phyloP scores from a whole-genome alignment of 2,113 vertebrate species.

The Chascanopsetta lugubris region DNA sequence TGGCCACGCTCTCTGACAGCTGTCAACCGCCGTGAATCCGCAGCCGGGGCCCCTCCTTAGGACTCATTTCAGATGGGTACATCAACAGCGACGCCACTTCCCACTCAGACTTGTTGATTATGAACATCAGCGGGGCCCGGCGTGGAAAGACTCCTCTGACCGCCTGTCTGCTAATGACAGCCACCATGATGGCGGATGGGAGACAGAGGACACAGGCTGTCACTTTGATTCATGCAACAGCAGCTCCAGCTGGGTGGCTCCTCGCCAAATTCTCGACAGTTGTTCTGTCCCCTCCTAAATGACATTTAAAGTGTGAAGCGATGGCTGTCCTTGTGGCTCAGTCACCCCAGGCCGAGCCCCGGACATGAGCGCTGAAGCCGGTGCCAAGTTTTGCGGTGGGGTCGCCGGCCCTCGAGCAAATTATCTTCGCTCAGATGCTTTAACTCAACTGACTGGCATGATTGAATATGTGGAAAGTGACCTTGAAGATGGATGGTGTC shows the following conservation, averaged over 20 bases:
- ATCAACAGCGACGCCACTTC: constrained; percentile 58
- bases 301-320: constrained; percentile 76
- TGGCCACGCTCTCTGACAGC: constrained; percentile 75
- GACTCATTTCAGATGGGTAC: constrained; percentile 64
- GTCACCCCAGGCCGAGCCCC: constrained; percentile 55
- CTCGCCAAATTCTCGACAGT: constrained; percentile 68
- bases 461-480: constrained; percentile 46
- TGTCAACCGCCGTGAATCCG: constrained; percentile 69
- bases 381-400: constrained; percentile 62
- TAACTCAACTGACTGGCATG: constrained; percentile 42
- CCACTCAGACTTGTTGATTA: constrained; percentile 71
- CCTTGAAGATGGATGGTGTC: constrained; percentile 55
- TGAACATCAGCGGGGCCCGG: constrained; percentile 49
- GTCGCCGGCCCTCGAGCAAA: constrained; percentile 58
- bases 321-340: constrained; percentile 73
- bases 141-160: constrained; percentile 61
- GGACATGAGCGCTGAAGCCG: constrained; percentile 43
- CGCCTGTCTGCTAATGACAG: constrained; percentile 73
- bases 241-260: constrained; percentile 58
- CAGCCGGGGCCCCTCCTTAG: constrained; percentile 62
- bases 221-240: constrained; percentile 74
- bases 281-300: constrained; percentile 68
- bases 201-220: constrained; percentile 69
- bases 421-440: constrained; percentile 46
- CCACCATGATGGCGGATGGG: constrained; percentile 59